Evolutionary conservation across 2,888 invertebrate species (phyloP), one percentile per base, ranked within the genome.

Genomic region (Leptinotarsa juncta): DNA sequence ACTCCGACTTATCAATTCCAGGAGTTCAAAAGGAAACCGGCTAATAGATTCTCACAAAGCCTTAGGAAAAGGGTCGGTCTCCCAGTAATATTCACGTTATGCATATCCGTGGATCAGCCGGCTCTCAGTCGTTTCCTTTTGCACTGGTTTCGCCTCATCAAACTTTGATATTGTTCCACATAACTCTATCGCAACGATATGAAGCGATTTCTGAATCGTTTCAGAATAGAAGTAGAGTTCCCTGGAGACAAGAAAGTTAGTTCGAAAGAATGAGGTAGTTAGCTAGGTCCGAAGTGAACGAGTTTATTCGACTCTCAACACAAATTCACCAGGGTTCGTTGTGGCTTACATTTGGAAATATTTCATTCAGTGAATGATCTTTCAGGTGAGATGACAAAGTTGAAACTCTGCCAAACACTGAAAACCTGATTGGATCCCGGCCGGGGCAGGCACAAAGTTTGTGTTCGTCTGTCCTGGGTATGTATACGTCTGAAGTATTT

Each of bases 91-190:
- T 62, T 42, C 62, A 62, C 32, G 32, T 62, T 62, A 32, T 62
- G 62, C 42, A 26, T 62, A 62, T 32, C 32, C 32, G 32, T 32
- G 32, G 32, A 32, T 32, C 32, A 32, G 10, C 62, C 32, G 62
- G 62, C 14, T 57, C 26, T 23, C 42, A 42, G 32, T n/a, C 42
- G 62, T 62, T 62, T 32, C n/a, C 60, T 42, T 62, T 62, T 42
- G 42, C 62, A 62, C 16, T 62, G 62, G 62, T 62, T 62, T 62
- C 62, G 42, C 62, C 18, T 62, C 32, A 62, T 62, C 62, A 42
- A 42, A 62, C 32, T 62, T 62, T 62, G 32, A 42, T 62, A 62
- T 42, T 32, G 62, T 62, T 32, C 42, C 42, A 16, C 42, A 42
- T 42, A 62, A 23, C 26, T 23, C n/a, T 23, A 57, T 57, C n/a